Percentiles rank a stretch among this genome's conserved stretches.
These are phyloP conservation scores for Platyrinchus mystaceus DNA, from an alignment of 2,797 vertebrate species.

Conservation along the genomic window DNA sequence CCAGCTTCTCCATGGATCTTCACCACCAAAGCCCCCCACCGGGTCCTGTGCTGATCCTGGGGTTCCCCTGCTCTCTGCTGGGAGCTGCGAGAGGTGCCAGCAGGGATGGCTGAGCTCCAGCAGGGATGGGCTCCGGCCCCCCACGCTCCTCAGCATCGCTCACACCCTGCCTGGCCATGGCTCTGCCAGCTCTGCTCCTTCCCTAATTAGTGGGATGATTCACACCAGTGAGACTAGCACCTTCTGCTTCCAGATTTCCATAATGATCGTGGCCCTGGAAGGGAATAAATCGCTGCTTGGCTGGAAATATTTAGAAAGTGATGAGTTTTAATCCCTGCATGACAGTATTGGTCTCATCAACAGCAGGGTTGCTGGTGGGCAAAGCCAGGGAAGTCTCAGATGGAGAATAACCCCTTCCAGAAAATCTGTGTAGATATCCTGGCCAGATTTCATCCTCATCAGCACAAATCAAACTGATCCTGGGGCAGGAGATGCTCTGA, in stretches of 20 bases:
- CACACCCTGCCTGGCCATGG: fast-evolving
- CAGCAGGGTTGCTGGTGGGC: background rate
- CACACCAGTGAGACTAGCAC: fast-evolving
- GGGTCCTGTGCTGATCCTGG: fast-evolving
- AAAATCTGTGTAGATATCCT: background rate
- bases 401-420: background rate
- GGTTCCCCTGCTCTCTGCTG: background rate
- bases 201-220: background rate
- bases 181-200: background rate
- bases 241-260: background rate
- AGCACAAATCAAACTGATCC: background rate
- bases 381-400: background rate
- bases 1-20: background rate
- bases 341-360: background rate
- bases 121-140: fast-evolving
- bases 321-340: background rate
- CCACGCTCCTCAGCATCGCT: fast-evolving
- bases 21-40: background rate
- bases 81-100: background rate
- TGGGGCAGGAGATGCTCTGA: background rate
- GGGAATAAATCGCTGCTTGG: background rate
- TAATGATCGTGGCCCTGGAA: background rate
- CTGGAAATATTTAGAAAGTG: background rate
- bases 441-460: background rate
- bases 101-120: fast-evolving